Evolutionary conservation across 2,797 vertebrate species (phyloP).

Genomic region (Thalassophryne amazonica): DNA sequence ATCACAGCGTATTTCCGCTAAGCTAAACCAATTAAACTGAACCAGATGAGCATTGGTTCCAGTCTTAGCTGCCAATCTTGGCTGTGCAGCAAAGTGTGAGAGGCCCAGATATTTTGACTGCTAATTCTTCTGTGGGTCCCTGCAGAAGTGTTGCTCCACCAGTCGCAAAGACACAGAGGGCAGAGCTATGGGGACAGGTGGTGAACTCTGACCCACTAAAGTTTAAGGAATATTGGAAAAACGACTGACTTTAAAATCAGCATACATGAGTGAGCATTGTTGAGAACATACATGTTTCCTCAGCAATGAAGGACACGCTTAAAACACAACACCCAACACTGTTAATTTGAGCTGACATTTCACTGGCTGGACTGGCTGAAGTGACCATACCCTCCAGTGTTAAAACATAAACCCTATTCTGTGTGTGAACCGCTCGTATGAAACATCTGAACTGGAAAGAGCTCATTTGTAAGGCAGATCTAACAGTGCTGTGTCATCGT

Average conservation of each 20-base stretch:
- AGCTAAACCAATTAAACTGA: constrained; percentile 20
- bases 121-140: constrained; percentile 71
- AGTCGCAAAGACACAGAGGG: constrained; percentile 29
- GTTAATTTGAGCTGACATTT: constrained; percentile 59
- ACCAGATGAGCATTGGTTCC: constrained; percentile 56
- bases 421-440: neutral
- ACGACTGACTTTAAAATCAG: too few relatives aligned
- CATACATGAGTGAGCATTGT: constrained; percentile 23
- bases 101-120: constrained; percentile 61
- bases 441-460: constrained; percentile 51
- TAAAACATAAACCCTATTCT: constrained; percentile 30
- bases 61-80: constrained; percentile 34
- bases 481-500: constrained; percentile 39
- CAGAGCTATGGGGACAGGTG: constrained; percentile 11
- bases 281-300: constrained; percentile 48
- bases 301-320: constrained; percentile 60
- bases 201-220: constrained; percentile 51
- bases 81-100: constrained; percentile 19
- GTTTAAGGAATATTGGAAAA: too few relatives aligned
- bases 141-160: constrained; percentile 51
- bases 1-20: too few relatives aligned
- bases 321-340: constrained; percentile 36
- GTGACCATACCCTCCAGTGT: constrained; percentile 44
- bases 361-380: constrained; percentile 34
- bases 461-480: constrained; percentile 79